Evolutionary conservation across 2,113 vertebrate species (phyloP), one percentile per base, ranked within the genome.

Genomic region (Rhea pennata): DNA sequence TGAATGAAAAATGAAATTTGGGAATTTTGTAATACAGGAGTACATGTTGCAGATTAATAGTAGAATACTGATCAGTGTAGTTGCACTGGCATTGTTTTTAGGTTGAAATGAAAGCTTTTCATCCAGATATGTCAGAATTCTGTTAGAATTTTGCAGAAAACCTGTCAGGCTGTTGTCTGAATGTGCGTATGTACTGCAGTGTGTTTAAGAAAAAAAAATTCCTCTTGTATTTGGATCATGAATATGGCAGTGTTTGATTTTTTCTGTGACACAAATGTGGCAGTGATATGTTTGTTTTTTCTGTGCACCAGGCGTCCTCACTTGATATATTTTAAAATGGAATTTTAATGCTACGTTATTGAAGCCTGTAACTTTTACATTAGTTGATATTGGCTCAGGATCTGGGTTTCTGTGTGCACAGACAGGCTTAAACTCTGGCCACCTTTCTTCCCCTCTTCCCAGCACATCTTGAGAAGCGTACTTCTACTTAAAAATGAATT

Each of bases 111-210:
- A 42, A 59, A 67, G 12, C 2, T 78, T 80, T 81, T 67, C 9
- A 39, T 56, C 46, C 21, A 67, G 69, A 26, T 67, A 15, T n/a
- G 48, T 13, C 13, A 20, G 9, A 33, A 33, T 24, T 70, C 48
- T 62, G 12, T 83, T 71, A 46, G 72, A 92, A 10, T 10, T 73
- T 13, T 59, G 9, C 40, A 31, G 36, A 83, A 89, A 80, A 20
- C 21, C 39, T 33, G 10, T 70, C 36, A 53, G 56, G 24, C 50
- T 51, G 27, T 59, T 39, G 19, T 54, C 59, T 15, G 64, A 76
- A 27, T 3, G 6, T 33, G 27, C 20, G 6, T 3, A 27, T 0
- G 4, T 11, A 33, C 15, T 6, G 1, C 20, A 0, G 3, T 27
- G 39, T 42, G 5, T 72, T 56, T 48, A 33, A 62, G 56, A 42